A percentile compares a stretch with the other conserved stretches of the same genome.
phyloP scores from a whole-genome alignment of 2,113 vertebrate genomes.

The Toxotes jaculatrix region DNA sequence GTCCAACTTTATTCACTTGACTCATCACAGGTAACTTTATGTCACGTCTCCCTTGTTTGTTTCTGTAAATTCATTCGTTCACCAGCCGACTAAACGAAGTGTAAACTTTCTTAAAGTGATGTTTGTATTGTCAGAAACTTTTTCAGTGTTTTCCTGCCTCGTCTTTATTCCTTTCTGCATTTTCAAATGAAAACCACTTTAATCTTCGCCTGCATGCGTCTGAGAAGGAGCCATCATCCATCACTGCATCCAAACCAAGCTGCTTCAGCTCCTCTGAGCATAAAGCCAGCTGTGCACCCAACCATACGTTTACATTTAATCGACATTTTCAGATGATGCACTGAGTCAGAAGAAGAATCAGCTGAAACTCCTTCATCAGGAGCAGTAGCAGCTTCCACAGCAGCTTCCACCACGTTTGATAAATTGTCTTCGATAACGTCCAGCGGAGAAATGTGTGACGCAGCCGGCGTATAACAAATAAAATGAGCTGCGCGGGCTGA shows the following conservation, averaged over 20 bases:
- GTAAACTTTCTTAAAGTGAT: too few relatives aligned
- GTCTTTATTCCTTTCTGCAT: too few relatives aligned
- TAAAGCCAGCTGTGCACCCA: neutral
- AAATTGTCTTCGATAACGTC: neutral
- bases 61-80: too few relatives aligned
- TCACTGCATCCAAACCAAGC: conserved; percentile 1
- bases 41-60: neutral
- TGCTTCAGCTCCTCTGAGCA: neutral
- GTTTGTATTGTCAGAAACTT: too few relatives aligned
- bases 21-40: neutral
- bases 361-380: neutral
- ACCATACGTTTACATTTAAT: conserved; percentile 1
- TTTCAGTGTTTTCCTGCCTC: too few relatives aligned
- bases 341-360: conserved; percentile 1
- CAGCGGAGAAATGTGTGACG: neutral
- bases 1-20: neutral
- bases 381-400: neutral
- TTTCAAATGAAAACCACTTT: too few relatives aligned
- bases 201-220: too few relatives aligned
- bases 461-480: neutral
- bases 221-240: neutral
- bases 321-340: neutral
- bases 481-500: neutral
- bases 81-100: too few relatives aligned
- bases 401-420: neutral